Evolutionary conservation across 2,797 vertebrate genomes (phyloP).

Genomic region (Avahi laniger): DNA sequence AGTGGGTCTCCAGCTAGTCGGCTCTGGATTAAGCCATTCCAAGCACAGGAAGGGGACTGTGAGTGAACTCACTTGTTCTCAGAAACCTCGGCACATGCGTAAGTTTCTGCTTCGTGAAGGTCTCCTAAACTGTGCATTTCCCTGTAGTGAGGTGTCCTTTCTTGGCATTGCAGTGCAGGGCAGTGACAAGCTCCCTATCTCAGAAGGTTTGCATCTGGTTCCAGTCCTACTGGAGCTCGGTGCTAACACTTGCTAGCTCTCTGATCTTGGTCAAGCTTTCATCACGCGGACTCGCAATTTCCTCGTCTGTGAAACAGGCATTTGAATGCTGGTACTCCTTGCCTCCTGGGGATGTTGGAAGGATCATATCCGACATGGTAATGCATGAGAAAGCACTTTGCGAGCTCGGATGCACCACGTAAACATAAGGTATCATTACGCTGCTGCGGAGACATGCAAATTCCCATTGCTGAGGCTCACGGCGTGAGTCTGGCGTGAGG

Average conservation of each 20-base stretch:
- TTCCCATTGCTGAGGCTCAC: background rate
- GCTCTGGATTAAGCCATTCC: background rate
- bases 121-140: background rate
- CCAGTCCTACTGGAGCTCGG: background rate
- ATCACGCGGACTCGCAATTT: background rate
- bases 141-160: background rate
- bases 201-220: background rate
- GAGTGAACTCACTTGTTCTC: background rate
- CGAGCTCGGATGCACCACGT: background rate
- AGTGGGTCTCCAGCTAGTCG: background rate
- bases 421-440: background rate
- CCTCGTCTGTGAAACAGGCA: background rate
- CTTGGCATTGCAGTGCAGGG: background rate
- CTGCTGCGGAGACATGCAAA: background rate
- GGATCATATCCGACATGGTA: background rate
- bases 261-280: background rate
- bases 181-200: background rate
- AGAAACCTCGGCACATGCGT: accelerated
- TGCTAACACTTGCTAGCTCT: background rate
- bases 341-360: background rate
- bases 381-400: background rate
- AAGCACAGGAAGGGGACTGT: background rate
- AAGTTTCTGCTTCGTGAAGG: background rate
- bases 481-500: background rate
- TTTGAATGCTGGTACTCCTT: background rate